phyloP scores from a whole-genome alignment of 2,888 invertebrate species.

The Epinotia nisella region DNA sequence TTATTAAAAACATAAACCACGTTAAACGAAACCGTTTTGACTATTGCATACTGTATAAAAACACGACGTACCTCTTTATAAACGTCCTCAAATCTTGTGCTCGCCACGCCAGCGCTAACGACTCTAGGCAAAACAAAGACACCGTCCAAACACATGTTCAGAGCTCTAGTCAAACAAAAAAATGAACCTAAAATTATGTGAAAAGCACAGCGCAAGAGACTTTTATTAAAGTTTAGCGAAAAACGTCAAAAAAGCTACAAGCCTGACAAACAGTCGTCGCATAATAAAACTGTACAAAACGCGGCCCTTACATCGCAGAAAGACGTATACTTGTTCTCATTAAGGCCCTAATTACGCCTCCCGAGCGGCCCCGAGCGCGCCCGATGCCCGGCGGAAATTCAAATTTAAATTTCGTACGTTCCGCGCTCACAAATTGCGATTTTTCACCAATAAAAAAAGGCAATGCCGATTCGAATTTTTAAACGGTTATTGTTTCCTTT shows the following conservation, averaged over 20 bases:
- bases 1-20: conserved; percentile 44
- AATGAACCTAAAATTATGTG: conserved; percentile 33
- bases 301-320: conserved; percentile 62
- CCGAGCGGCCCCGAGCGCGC: conserved; percentile 49
- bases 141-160: conserved; percentile 20
- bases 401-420: conserved; percentile 78
- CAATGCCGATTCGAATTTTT: conserved; percentile 77
- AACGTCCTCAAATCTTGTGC: conserved; percentile 1
- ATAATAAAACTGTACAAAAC: conserved; percentile 71
- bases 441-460: conserved; percentile 78
- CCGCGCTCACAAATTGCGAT: conserved; percentile 74
- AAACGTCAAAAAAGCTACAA: conserved; percentile 44
- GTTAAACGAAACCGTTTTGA: conserved; percentile 27
- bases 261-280: conserved; percentile 62
- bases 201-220: conserved; percentile 41
- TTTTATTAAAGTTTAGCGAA: conserved; percentile 44
- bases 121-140: conserved; percentile 14
- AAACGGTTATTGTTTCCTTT: conserved; percentile 83
- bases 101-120: neutral
- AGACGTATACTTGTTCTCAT: conserved; percentile 74
- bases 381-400: conserved; percentile 73
- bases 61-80: neutral
- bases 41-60: conserved; percentile 19
- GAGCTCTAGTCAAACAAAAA: conserved; percentile 32
- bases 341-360: conserved; percentile 77